These are phyloP conservation scores for Cephus nigrinus DNA, from an alignment of 2,888 invertebrate species.

Conservation along the genomic window DNA sequence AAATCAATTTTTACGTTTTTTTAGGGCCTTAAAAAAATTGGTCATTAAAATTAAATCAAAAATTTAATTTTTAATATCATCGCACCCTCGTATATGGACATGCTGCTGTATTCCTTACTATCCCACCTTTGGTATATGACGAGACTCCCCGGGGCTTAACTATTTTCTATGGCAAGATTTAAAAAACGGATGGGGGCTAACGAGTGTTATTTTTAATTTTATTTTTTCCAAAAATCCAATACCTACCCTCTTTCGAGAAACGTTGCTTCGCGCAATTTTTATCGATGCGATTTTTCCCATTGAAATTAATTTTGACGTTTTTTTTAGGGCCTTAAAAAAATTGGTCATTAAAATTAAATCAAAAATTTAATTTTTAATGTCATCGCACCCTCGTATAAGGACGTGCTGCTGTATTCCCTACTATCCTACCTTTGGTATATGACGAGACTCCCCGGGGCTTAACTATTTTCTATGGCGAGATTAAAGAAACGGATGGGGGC, in stretches of 20 bases:
- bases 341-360: too few relatives aligned
- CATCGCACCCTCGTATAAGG: not conserved
- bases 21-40: too few relatives aligned
- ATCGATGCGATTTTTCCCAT: too few relatives aligned
- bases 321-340: too few relatives aligned
- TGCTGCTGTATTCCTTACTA: not conserved
- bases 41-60: too few relatives aligned
- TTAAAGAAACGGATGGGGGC: conserved; percentile 1
- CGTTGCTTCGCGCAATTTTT: too few relatives aligned
- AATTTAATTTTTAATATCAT: accelerated
- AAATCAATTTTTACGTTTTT: too few relatives aligned
- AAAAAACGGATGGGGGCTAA: not conserved
- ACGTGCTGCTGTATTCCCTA: too few relatives aligned
- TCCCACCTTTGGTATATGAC: not conserved
- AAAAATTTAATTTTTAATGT: too few relatives aligned
- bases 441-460: not conserved
- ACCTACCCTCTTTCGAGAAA: too few relatives aligned
- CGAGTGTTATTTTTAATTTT: not conserved
- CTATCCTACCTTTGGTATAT: not conserved
- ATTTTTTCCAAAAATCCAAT: too few relatives aligned
- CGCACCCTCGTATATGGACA: not conserved
- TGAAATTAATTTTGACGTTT: too few relatives aligned
- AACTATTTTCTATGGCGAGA: not conserved
- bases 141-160: not conserved
- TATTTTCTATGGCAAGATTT: not conserved